Conservation (phyloP, 2,797 vertebrate species). For the Gobio occitaniae region DNA sequence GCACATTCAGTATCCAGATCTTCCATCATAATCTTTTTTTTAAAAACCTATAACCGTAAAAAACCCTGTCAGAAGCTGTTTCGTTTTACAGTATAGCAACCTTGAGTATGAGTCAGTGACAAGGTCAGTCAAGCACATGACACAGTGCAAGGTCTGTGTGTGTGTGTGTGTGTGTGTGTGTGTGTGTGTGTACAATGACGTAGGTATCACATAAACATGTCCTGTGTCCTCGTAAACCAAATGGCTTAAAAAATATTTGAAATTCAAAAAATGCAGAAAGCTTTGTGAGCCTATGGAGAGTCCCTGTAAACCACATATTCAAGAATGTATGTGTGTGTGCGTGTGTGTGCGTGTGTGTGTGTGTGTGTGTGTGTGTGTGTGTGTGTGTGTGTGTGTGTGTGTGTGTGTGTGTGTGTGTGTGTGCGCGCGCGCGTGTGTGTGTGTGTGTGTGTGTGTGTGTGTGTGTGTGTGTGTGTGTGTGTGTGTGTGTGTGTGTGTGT, state of each 20-base stretch:
- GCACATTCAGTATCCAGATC: not conserved
- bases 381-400: constrained; percentile 21
- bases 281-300: too few species aligned
- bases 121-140: constrained; percentile 25
- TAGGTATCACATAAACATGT: too few species aligned
- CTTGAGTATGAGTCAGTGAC: not conserved
- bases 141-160: too few species aligned
- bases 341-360: not conserved
- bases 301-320: too few species aligned
- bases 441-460: constrained; percentile 23
- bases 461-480: not conserved
- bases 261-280: too few species aligned
- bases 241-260: too few species aligned
- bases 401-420: not conserved
- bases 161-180: too few species aligned
- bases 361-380: not conserved
- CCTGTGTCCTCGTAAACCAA: too few species aligned
- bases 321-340: not conserved
- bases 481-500: not conserved
- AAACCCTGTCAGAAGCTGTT: not conserved
- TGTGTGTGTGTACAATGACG: too few species aligned
- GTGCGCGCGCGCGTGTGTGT: constrained; percentile 10
- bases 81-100: constrained; percentile 10
- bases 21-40: not conserved
- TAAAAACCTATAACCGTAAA: not conserved